Conservation (phyloP, 1,140 invertebrate species). For the Oedothorax gibbosus region DNA sequence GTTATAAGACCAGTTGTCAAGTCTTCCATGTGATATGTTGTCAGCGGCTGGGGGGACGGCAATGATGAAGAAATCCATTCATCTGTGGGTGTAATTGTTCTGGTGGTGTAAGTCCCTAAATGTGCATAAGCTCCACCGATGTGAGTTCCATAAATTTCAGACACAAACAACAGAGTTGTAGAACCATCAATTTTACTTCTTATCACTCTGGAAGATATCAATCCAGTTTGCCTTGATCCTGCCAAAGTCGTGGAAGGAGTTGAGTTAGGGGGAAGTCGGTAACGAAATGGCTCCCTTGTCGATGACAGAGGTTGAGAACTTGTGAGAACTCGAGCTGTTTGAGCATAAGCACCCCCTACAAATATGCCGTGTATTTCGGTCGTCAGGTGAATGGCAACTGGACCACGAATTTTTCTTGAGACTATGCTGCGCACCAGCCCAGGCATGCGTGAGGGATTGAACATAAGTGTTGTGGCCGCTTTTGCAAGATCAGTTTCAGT, state of each 20-base stretch:
- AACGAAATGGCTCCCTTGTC: constrained; percentile 33
- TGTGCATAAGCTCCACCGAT: constrained; percentile 69
- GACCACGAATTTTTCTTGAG: constrained; percentile 69
- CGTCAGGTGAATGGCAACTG: constrained; percentile 68
- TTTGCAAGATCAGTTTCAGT: constrained; percentile 4
- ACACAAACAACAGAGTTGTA: constrained; percentile 66
- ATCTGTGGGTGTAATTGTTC: not conserved
- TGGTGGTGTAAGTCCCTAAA: constrained; percentile 69
- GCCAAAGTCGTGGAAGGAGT: not conserved
- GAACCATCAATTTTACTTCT: constrained; percentile 66
- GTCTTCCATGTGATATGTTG: constrained; percentile 37
- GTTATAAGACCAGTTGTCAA: constrained; percentile 50
- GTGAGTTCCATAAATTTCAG: constrained; percentile 68
- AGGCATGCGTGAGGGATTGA: constrained; percentile 27
- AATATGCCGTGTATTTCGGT: constrained; percentile 89
- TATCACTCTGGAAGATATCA: constrained; percentile 66
- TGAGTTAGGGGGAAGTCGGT: not conserved
- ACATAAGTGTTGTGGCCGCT: not conserved
- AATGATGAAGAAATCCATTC: not conserved
- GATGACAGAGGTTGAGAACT: constrained; percentile 50
- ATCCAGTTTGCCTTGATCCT: constrained; percentile 64
- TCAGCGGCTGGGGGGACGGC: not conserved
- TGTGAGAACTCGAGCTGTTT: constrained; percentile 71
- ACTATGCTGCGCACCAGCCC: constrained; percentile 77
- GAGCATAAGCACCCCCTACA: constrained; percentile 87